Evolutionary conservation across 2,888 invertebrate genomes (phyloP).

Genomic region (Agrochola litura): DNA sequence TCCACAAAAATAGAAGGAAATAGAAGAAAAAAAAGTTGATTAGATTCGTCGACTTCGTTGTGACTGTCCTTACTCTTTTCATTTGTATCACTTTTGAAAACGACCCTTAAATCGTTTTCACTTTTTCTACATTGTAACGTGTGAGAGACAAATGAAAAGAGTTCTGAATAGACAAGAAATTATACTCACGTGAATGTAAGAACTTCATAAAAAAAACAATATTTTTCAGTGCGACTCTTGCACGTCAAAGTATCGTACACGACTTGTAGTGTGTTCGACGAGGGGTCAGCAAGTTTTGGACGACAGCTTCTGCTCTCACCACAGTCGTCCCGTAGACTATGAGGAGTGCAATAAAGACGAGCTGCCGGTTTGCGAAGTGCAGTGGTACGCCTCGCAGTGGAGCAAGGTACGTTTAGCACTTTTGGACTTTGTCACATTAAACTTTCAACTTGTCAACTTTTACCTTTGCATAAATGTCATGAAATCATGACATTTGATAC

Average conservation of each 20-base stretch:
- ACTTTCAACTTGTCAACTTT: not conserved
- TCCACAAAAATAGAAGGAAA: too few relatives aligned
- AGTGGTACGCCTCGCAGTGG: slow-evolving; percentile 98
- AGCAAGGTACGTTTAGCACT: slow-evolving; percentile 92
- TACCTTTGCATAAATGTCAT: too few relatives aligned
- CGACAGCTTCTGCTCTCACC: slow-evolving; percentile 92
- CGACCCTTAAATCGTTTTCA: too few relatives aligned
- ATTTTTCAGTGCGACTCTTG: slow-evolving; percentile 94
- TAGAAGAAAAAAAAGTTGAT: too few relatives aligned
- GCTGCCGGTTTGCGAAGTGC: slow-evolving; percentile 92
- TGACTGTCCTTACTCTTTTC: too few relatives aligned
- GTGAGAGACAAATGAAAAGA: too few relatives aligned
- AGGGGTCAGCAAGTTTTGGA: slow-evolving; percentile 92
- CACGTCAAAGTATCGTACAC: slow-evolving; percentile 93
- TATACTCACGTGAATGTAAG: not conserved
- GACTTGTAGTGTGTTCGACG: slow-evolving; percentile 94
- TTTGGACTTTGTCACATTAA: not conserved
- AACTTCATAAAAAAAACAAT: not conserved
- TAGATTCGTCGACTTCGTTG: too few relatives aligned
- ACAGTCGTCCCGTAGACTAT: slow-evolving; percentile 91
- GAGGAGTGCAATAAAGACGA: slow-evolving; percentile 91
- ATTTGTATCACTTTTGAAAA: too few relatives aligned
- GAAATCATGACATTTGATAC: too few relatives aligned
- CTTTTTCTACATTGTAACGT: too few relatives aligned
- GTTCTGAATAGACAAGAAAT: too few relatives aligned